Conservation (phyloP, 2,888 invertebrate genomes). For the Philhelius pedissequus region DNA sequence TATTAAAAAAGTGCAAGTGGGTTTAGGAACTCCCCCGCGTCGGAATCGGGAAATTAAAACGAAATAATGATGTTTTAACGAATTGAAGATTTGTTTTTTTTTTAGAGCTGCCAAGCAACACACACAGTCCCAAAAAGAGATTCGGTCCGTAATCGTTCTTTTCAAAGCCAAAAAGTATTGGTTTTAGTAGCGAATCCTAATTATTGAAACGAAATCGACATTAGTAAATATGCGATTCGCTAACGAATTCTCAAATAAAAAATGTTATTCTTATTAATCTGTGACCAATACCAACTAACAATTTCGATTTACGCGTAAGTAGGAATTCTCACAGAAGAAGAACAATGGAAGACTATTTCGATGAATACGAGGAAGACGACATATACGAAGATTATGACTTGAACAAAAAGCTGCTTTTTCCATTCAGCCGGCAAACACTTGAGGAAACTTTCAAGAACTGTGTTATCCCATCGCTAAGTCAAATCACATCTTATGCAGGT, state of each 20-base stretch:
- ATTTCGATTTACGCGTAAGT: not conserved
- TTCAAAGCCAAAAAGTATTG: no score
- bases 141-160: no score
- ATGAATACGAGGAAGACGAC: conserved; percentile 69
- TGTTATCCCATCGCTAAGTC: conserved; percentile 69
- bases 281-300: not conserved
- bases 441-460: conserved; percentile 67
- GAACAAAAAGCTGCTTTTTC: conserved; percentile 34
- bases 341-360: conserved; percentile 70
- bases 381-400: conserved; percentile 69
- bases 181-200: no score
- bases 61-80: no score
- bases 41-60: no score
- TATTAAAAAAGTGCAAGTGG: no score
- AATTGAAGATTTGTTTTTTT: no score
- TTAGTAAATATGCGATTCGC: conserved; percentile 47
- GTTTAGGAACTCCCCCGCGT: no score
- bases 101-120: no score
- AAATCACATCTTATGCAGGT: conserved; percentile 69
- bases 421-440: conserved; percentile 54
- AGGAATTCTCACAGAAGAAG: not conserved
- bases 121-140: no score
- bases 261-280: conserved; percentile 41
- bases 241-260: not conserved
- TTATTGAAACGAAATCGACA: no score